Evolutionary conservation across 2,797 vertebrate genomes (phyloP), one percentile per base, ranked within the genome.

Genomic region (Huso huso): DNA sequence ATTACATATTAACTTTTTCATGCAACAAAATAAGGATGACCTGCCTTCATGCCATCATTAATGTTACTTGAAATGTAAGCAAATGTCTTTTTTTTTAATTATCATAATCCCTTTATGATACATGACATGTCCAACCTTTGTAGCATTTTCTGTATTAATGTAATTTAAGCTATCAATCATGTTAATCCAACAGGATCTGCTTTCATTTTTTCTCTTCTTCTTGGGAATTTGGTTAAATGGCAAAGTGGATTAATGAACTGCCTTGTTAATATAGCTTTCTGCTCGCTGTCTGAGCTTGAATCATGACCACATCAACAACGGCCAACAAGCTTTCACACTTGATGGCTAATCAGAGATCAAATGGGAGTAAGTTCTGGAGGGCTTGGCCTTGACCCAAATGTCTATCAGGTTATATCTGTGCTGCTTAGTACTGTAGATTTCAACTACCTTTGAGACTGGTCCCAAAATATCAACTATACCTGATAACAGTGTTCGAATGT

Each of bases 161-260:
- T 87, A 88, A 89, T 91, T 86, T 88, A 87, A 86, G 79, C 83
- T 84, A 89, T 88, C 87, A 85, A 90, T 90, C 89, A 89, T 73
- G 72, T 81, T 88, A 90, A 89, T 83, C 84, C 88, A 89, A 88
- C 78, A 90, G 83, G 87, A 83, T 84, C 77, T 82, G 78, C 85
- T 82, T 89, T 86, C 85, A 88, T 89, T 62, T 63, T 65, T 61
- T 58, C 13, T 62, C 67, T 61, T 69, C 23, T 37, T 67, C 11
- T 70, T 37, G 72, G 66, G 57, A 63, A 71, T 68, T 65, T 71
- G 8, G 49, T 72, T 73, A 74, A 69, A 67, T 70, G 75, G 70
- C 70, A 71, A 52, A 15, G 64, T 55, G 67, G 63, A 71, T 68
- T 71, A 68, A 71, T 68, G 63, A 10, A 51, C 10, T 61, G 48